Evolutionary conservation across 2,113 vertebrate genomes (phyloP).

Genomic region (Antigone vipio): DNA sequence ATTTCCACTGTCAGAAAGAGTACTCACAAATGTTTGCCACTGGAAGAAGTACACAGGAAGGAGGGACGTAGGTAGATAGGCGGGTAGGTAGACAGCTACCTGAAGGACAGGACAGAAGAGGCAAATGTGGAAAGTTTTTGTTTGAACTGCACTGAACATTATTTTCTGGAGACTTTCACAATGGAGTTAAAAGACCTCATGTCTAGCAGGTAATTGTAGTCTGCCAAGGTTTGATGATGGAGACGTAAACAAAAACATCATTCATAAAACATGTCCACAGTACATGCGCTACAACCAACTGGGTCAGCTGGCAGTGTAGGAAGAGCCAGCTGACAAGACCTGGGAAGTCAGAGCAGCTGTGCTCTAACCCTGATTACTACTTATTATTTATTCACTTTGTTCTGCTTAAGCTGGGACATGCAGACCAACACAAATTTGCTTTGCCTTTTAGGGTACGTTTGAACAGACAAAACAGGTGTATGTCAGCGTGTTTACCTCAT

Average conservation of each 20-base stretch:
- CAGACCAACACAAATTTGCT: background rate
- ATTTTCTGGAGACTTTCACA: background rate
- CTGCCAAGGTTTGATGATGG: background rate
- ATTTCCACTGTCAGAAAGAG: background rate
- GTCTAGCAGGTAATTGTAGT: background rate
- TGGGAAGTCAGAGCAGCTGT: constrained; percentile 14
- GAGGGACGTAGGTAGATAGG: background rate
- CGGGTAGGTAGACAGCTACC: background rate
- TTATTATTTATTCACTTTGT: constrained; percentile 17
- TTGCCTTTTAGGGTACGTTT: background rate
- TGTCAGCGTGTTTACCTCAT: background rate
- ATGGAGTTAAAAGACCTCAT: background rate
- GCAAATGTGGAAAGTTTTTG: background rate
- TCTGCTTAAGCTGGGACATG: background rate
- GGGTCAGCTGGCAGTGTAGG: background rate
- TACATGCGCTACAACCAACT: background rate
- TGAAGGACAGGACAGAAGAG: background rate
- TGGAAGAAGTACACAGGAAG: background rate
- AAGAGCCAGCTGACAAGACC: background rate
- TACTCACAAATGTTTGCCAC: background rate
- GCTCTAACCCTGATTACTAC: background rate
- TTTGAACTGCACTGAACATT: background rate
- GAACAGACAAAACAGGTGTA: background rate
- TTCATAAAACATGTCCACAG: constrained; percentile 36
- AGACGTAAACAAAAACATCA: background rate